These are phyloP conservation scores for Oncopodura yosiiana DNA, from an alignment of 1,140 invertebrate genomes.

Conservation along the genomic window DNA sequence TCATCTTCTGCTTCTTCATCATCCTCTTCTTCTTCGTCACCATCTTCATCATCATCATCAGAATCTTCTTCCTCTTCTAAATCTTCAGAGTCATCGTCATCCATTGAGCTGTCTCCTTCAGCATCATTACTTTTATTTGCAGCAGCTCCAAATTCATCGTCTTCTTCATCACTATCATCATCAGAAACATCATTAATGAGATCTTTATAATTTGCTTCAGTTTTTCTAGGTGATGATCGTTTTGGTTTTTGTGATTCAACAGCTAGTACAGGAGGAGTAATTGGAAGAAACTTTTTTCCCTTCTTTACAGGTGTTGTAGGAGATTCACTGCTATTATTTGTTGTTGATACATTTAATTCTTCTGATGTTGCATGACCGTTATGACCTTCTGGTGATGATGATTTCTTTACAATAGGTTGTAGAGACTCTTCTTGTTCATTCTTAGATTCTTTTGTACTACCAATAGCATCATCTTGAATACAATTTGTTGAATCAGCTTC, in stretches of 20 bases:
- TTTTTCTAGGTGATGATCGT: constrained; percentile 5
- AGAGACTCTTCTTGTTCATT: too few species aligned
- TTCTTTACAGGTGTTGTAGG: not conserved
- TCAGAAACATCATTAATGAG: constrained; percentile 15
- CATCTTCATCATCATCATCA: constrained; percentile 17
- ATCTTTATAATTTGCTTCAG: constrained; percentile 9
- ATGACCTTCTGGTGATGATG: too few species aligned
- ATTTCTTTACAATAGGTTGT: too few species aligned
- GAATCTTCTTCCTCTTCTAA: constrained; percentile 24
- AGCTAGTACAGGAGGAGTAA: too few species aligned
- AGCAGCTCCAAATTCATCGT: not conserved
- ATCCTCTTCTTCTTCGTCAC: constrained; percentile 29
- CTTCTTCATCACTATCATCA: constrained; percentile 21
- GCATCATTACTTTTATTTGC: constrained; percentile 10
- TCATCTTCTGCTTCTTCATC: constrained; percentile 36
- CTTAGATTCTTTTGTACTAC: too few species aligned
- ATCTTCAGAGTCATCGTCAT: constrained; percentile 20
- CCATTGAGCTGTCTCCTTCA: not conserved
- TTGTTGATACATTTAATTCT: constrained; percentile 6
- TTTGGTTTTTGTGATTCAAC: constrained; percentile 7
- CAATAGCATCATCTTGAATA: too few species aligned
- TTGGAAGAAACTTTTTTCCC: too few species aligned
- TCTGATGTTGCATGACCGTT: too few species aligned
- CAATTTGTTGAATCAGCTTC: not conserved
- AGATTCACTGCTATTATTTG: not conserved